A percentile compares a stretch with the other conserved stretches of the same genome.
Evolutionary conservation across 2,797 vertebrate species (phyloP).

Genomic region (Leuciscus waleckii): DNA sequence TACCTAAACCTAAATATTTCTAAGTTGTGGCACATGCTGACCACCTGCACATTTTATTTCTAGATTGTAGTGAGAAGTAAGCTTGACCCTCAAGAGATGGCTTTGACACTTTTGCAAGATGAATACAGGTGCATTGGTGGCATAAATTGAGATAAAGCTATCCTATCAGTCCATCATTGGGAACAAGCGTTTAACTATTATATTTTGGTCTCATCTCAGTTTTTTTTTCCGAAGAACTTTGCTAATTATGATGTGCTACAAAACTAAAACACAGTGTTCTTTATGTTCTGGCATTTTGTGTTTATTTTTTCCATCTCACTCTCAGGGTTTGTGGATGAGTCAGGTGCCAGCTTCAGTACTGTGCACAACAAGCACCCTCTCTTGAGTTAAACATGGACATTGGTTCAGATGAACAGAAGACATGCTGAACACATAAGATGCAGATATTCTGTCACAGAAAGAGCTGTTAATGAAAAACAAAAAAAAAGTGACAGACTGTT

Average conservation of each 20-base stretch:
- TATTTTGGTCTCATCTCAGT: not conserved
- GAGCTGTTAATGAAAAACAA: not conserved
- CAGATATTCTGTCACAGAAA: not conserved
- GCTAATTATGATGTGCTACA: not conserved
- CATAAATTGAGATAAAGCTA: not conserved
- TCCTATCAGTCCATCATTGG: not conserved
- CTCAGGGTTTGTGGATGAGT: conserved; percentile 9
- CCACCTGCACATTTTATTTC: not conserved
- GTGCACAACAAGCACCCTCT: not conserved
- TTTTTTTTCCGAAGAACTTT: not conserved
- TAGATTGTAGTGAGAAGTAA: not conserved
- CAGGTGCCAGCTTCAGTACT: not conserved
- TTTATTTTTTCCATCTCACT: not conserved
- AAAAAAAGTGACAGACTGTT: not conserved
- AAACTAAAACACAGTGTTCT: not conserved
- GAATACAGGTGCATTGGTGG: not conserved
- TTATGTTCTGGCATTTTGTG: not conserved
- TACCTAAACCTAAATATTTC: not conserved
- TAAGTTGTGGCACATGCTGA: not conserved
- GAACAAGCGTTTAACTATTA: not conserved
- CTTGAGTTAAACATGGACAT: not conserved
- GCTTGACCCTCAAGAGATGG: not conserved
- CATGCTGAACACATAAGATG: not conserved
- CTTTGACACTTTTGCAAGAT: not conserved
- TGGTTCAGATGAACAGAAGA: not conserved